These are phyloP conservation scores for Cygnus buccinator DNA, from an alignment of 2,113 vertebrate species.

Conservation along the genomic window DNA sequence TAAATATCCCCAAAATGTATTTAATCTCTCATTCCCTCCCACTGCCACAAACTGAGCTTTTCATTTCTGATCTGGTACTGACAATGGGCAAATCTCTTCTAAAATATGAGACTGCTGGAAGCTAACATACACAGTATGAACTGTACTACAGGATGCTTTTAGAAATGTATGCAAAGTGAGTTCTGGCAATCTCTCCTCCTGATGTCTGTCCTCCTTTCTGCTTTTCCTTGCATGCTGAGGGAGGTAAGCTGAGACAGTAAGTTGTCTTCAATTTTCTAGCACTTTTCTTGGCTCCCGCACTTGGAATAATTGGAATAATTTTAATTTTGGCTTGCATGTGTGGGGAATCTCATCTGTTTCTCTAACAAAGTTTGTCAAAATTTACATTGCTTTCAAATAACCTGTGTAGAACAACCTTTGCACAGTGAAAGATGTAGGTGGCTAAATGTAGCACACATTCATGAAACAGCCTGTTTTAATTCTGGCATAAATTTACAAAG, in stretches of 20 bases:
- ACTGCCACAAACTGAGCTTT: constrained; percentile 31
- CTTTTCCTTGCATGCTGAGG: neutral
- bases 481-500: constrained; percentile 14
- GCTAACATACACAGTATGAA: neutral
- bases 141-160: neutral
- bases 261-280: neutral
- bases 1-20: constrained; percentile 52
- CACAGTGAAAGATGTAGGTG: constrained; percentile 33
- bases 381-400: constrained; percentile 42
- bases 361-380: constrained; percentile 35
- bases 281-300: neutral
- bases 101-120: neutral
- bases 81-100: neutral
- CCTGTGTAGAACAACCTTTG: constrained; percentile 27
- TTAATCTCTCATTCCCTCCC: constrained; percentile 59
- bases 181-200: neutral
- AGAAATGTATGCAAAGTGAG: neutral
- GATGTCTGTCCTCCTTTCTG: neutral
- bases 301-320: constrained; percentile 25
- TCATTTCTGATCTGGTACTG: constrained; percentile 57
- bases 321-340: constrained; percentile 43
- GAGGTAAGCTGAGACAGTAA: constrained; percentile 5
- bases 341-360: constrained; percentile 29
- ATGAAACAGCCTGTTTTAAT: constrained; percentile 26
- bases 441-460: constrained; percentile 7